Conservation (phyloP, 2,888 invertebrate species). For the Microctonus aethiopoides region DNA sequence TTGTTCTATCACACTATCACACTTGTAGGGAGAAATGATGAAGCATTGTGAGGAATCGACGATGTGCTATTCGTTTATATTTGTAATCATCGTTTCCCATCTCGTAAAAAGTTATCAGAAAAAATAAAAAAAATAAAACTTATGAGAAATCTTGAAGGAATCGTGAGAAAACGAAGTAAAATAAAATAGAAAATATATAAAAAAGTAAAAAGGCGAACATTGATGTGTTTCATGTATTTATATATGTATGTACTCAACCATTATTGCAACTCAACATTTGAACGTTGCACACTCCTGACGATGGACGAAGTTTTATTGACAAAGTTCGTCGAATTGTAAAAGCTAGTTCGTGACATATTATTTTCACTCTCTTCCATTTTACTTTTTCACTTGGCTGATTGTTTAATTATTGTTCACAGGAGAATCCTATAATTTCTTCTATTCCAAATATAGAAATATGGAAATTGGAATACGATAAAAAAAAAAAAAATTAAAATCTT, state of each 20-base stretch:
- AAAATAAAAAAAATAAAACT: not conserved
- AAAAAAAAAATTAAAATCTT: not conserved
- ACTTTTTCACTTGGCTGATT: not conserved
- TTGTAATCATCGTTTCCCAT: no score
- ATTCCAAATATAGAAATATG: not conserved
- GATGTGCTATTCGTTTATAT: not conserved
- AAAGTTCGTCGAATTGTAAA: slow-evolving; percentile 3
- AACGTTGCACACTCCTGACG: not conserved
- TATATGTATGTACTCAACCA: slow-evolving; percentile 6
- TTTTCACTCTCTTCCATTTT: not conserved
- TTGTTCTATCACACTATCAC: slow-evolving; percentile 6
- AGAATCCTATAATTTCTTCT: not conserved
- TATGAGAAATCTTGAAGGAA: not conserved
- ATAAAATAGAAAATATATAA: no score
- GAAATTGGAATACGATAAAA: not conserved
- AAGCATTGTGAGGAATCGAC: not conserved
- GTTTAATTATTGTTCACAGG: slow-evolving; percentile 8
- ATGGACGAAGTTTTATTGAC: slow-evolving; percentile 5
- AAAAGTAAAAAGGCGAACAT: slow-evolving; percentile 1
- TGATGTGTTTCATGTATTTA: not conserved
- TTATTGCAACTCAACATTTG: slow-evolving; percentile 3
- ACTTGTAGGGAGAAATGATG: not conserved
- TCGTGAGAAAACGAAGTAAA: slow-evolving; percentile 2
- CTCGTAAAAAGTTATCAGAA: not conserved
- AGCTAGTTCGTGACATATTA: slow-evolving; percentile 16